A percentile compares a stretch with the other conserved stretches of the same genome.
These are phyloP conservation scores for Epinotia bilunana DNA, from an alignment of 2,888 invertebrate species.

Conservation along the genomic window DNA sequence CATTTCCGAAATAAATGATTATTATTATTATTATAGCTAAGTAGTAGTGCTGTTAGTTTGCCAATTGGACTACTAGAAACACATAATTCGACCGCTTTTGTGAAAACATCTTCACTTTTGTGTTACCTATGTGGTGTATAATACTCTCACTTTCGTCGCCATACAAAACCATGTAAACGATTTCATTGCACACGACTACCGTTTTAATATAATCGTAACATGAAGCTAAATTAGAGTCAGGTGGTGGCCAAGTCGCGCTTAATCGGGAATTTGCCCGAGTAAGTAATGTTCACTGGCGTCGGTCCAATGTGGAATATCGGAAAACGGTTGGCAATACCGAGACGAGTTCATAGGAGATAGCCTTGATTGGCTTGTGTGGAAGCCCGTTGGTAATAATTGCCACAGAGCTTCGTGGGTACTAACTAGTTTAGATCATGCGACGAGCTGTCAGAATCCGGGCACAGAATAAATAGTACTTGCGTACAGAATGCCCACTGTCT, in stretches of 20 bases:
- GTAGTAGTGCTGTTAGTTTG: too few relatives aligned
- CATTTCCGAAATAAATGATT: too few relatives aligned
- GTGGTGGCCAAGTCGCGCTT: conserved; percentile 60
- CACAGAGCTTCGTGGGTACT: background rate
- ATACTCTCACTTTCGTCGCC: background rate
- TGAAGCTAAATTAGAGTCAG: conserved; percentile 57
- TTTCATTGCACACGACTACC: background rate
- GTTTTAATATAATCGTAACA: conserved; percentile 48
- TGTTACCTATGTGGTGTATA: too few relatives aligned
- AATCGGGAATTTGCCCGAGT: conserved; percentile 64
- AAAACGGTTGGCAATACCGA: conserved; percentile 51
- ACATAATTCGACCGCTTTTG: too few relatives aligned
- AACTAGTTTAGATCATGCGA: background rate
- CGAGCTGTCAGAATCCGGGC: background rate
- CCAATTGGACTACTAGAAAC: too few relatives aligned
- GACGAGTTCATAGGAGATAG: conserved; percentile 50
- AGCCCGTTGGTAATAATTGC: conserved; percentile 22
- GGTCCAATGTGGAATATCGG: conserved; percentile 52
- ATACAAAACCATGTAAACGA: background rate
- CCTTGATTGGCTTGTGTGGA: conserved; percentile 37
- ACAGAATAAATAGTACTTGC: background rate
- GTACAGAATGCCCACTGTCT: too few relatives aligned
- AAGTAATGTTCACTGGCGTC: conserved; percentile 60
- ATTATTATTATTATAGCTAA: too few relatives aligned
- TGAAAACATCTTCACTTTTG: too few relatives aligned